These are phyloP conservation scores for Teleogryllus oceanicus DNA, from an alignment of 2,888 invertebrate genomes.

Conservation along the genomic window DNA sequence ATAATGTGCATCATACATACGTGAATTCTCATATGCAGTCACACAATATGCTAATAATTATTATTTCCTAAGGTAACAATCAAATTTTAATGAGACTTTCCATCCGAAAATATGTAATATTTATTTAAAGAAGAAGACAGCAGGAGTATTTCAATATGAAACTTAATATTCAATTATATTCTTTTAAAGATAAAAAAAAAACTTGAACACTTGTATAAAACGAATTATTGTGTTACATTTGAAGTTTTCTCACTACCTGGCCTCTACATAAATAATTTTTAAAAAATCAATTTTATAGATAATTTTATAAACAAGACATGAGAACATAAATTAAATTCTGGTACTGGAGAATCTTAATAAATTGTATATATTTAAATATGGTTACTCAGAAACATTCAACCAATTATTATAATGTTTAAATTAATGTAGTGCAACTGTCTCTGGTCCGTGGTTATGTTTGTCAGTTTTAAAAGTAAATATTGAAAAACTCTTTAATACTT, in stretches of 20 bases:
- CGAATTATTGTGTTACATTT: conserved; percentile 35
- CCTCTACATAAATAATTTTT: conserved; percentile 33
- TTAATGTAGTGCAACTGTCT: conserved; percentile 18
- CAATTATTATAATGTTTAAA: conserved; percentile 23
- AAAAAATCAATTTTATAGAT: conserved; percentile 30
- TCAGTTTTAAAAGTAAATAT: conserved; percentile 28
- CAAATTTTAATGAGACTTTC: conserved; percentile 19
- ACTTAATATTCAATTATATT: conserved; percentile 24
- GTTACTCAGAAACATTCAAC: background rate
- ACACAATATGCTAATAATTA: conserved; percentile 22
- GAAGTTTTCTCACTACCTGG: conserved; percentile 36
- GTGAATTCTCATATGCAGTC: conserved; percentile 24
- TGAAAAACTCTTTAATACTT: conserved; percentile 21
- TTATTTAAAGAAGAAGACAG: conserved; percentile 21
- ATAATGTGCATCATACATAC: conserved; percentile 25
- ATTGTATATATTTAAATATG: conserved; percentile 29
- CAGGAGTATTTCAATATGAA: conserved; percentile 20
- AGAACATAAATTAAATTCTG: conserved; percentile 28
- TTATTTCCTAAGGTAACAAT: background rate
- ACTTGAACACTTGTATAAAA: conserved; percentile 27
- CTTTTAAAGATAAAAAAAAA: conserved; percentile 31
- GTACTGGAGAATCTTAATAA: conserved; percentile 27
- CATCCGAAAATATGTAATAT: conserved; percentile 3
- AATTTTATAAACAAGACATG: conserved; percentile 33
- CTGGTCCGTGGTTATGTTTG: conserved; percentile 26